Percentiles rank a stretch among this genome's conserved stretches.
These are phyloP conservation scores for Notocelia uddmanniana DNA, from an alignment of 2,888 invertebrate species.

Conservation along the genomic window DNA sequence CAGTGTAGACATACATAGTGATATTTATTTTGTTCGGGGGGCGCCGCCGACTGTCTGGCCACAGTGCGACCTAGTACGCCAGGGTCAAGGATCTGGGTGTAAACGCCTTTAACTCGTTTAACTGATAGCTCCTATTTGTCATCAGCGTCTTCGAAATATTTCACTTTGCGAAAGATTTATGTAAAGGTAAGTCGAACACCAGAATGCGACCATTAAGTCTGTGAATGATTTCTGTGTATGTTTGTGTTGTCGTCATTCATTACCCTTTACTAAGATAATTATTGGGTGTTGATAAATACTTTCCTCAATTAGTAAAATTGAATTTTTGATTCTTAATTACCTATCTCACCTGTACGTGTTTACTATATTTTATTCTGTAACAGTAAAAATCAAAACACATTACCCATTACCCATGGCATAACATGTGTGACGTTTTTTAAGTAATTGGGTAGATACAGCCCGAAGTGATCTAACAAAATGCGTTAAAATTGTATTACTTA, in stretches of 20 bases:
- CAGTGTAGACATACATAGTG: constrained; percentile 56
- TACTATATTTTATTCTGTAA: too few relatives aligned
- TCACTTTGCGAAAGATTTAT: constrained; percentile 28
- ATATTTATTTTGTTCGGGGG: constrained; percentile 65
- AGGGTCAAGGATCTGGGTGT: constrained; percentile 54
- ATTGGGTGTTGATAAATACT: too few relatives aligned
- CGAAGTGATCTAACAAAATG: too few relatives aligned
- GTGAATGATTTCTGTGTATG: constrained; percentile 17
- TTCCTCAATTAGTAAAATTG: too few relatives aligned
- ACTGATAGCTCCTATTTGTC: constrained; percentile 45
- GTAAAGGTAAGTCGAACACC: constrained; percentile 27
- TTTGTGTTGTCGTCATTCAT: constrained; percentile 6
- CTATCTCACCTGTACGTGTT: too few relatives aligned
- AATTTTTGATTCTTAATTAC: too few relatives aligned
- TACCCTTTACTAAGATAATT: too few relatives aligned
- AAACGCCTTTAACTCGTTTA: constrained; percentile 57
- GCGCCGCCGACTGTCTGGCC: constrained; percentile 67
- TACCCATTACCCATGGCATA: too few relatives aligned
- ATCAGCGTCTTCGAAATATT: constrained; percentile 41
- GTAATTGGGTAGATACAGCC: too few relatives aligned
- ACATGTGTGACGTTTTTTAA: too few relatives aligned
- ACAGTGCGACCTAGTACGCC: constrained; percentile 52
- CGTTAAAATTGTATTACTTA: too few relatives aligned
- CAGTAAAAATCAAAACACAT: too few relatives aligned
- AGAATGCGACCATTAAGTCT: constrained; percentile 33